phyloP scores from a whole-genome alignment of 2,797 vertebrate species.

The Smutsia gigantea region DNA sequence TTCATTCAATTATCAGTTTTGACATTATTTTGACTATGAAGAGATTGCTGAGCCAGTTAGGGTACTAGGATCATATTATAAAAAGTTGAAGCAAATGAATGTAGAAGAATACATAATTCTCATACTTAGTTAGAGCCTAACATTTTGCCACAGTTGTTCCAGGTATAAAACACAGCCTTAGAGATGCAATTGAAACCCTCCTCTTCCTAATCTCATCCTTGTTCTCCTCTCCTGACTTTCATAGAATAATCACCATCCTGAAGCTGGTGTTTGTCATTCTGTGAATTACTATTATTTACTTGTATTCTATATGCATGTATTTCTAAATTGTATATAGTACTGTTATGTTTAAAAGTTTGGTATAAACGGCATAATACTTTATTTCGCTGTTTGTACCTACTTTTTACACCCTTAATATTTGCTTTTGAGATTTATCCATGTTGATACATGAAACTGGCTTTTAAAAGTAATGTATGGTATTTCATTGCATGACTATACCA shows the following conservation, averaged over 20 bases:
- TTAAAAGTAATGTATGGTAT: neutral
- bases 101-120: neutral
- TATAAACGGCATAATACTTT: neutral
- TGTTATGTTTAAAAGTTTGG: neutral
- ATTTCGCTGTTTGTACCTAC: neutral
- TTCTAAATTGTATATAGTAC: neutral
- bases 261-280: neutral
- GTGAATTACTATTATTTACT: neutral
- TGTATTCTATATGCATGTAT: neutral
- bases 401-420: neutral
- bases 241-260: neutral
- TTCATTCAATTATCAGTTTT: neutral
- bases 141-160: neutral
- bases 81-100: neutral
- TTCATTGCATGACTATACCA: neutral
- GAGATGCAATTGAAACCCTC: neutral
- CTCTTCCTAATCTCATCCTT: neutral
- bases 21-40: neutral
- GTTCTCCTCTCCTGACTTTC: neutral
- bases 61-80: neutral
- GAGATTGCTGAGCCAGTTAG: neutral
- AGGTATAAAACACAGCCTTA: neutral
- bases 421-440: neutral
- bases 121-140: neutral
- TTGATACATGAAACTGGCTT: neutral